Conservation (phyloP, 2,113 vertebrate genomes). For the Actinemys pallida region DNA sequence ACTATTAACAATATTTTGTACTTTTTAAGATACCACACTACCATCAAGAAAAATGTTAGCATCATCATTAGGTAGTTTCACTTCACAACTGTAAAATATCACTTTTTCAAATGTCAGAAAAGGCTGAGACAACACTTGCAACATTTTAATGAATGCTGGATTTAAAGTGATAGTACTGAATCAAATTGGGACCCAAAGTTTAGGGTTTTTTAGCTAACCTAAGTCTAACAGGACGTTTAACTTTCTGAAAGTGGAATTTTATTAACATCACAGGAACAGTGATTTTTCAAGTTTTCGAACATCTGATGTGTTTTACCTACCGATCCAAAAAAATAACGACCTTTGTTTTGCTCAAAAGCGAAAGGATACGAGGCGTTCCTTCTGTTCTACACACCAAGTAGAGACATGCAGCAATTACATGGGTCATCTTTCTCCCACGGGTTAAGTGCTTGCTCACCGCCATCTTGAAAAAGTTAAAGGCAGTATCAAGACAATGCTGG, state of each 20-base stretch:
- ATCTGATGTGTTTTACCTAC: neutral
- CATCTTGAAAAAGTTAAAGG: slow-evolving; percentile 99
- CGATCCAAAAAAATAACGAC: neutral
- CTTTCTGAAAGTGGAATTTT: neutral
- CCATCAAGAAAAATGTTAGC: neutral
- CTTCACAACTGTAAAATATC: neutral
- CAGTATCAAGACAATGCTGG: slow-evolving; percentile 95
- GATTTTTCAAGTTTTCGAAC: neutral
- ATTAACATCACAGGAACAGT: neutral
- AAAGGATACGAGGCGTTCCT: slow-evolving; percentile 96
- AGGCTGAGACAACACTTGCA: neutral
- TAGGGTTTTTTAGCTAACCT: neutral
- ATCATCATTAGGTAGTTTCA: neutral
- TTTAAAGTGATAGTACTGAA: neutral
- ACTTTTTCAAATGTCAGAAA: neutral
- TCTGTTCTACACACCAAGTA: slow-evolving; percentile 97
- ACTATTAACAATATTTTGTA: neutral
- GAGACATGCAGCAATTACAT: slow-evolving; percentile 93
- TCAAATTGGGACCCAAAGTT: neutral
- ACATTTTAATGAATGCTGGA: neutral
- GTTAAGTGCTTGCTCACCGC: slow-evolving; percentile 92
- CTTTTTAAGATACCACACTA: neutral
- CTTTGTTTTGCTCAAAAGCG: neutral
- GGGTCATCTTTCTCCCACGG: slow-evolving; percentile 86
- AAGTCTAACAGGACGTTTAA: neutral